phyloP scores from a whole-genome alignment of 2,888 invertebrate species.

The Merodon equestris region DNA sequence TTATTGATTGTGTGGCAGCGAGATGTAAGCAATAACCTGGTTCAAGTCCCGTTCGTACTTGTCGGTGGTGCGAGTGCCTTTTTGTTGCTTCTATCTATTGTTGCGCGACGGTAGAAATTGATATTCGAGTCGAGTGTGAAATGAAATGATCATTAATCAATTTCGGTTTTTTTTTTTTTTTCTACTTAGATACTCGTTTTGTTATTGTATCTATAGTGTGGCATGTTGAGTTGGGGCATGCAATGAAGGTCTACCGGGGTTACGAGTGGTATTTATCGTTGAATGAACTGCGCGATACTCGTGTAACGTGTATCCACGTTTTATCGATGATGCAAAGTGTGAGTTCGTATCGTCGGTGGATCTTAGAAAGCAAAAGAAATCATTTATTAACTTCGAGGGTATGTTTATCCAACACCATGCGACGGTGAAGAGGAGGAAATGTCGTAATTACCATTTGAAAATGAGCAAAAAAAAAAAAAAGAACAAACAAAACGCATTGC shows the following conservation, averaged over 20 bases:
- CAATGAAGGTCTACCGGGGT: slow-evolving; percentile 55
- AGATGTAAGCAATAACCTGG: too few species aligned
- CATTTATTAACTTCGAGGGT: too few species aligned
- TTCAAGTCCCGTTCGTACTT: slow-evolving; percentile 48
- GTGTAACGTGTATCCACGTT: too few species aligned
- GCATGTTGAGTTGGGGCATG: not conserved
- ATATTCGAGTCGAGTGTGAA: slow-evolving; percentile 65
- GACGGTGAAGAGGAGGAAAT: not conserved
- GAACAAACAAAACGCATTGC: too few species aligned
- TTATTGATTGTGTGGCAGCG: slow-evolving; percentile 62
- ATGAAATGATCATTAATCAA: slow-evolving; percentile 67
- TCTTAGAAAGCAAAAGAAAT: too few species aligned
- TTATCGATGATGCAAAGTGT: too few species aligned
- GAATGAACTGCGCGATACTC: too few species aligned
- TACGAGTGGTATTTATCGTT: slow-evolving; percentile 58
- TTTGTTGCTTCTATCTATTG: slow-evolving; percentile 11
- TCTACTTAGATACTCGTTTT: slow-evolving; percentile 5
- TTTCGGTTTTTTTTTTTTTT: slow-evolving; percentile 44
- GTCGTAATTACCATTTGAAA: too few species aligned
- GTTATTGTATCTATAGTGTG: slow-evolving; percentile 2
- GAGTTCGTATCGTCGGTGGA: too few species aligned
- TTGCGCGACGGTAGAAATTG: slow-evolving; percentile 56
- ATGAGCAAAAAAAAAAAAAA: too few species aligned
- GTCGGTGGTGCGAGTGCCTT: not conserved
- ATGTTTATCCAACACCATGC: not conserved